Evolutionary conservation across 2,888 invertebrate genomes (phyloP).

Genomic region (Tipula unca): DNA sequence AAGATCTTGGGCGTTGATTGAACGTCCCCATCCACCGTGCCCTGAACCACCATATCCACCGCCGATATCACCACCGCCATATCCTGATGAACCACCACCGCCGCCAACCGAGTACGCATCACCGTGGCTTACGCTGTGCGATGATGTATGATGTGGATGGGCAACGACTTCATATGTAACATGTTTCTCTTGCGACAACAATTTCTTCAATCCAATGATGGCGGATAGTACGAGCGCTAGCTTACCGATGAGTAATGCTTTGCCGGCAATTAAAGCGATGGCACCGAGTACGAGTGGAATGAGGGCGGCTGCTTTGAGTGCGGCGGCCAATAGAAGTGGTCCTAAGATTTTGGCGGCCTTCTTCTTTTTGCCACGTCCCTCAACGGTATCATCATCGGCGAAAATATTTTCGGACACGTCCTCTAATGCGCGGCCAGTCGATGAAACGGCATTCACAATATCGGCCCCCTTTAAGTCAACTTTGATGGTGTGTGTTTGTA

Average conservation of each 20-base stretch:
- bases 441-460: conserved; percentile 69
- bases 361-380: conserved; percentile 74
- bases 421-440: conserved; percentile 70
- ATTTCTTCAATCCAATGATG: conserved; percentile 75
- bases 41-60: conserved; percentile 58
- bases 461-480: conserved; percentile 79
- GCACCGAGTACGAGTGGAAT: conserved; percentile 71
- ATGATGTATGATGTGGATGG: conserved; percentile 69
- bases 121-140: conserved; percentile 59
- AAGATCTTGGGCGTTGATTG: conserved; percentile 63
- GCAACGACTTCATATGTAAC: conserved; percentile 83
- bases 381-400: conserved; percentile 55
- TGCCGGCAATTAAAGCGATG: conserved; percentile 77
- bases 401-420: conserved; percentile 58
- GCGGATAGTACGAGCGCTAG: conserved; percentile 74
- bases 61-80: conserved; percentile 49
- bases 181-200: conserved; percentile 71
- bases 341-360: conserved; percentile 72
- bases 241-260: conserved; percentile 76
- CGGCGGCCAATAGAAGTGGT: conserved; percentile 64
- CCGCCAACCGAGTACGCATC: conserved; percentile 48
- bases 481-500: conserved; percentile 72
- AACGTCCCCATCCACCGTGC: conserved; percentile 66
- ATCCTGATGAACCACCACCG: conserved; percentile 45
- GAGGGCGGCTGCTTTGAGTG: conserved; percentile 69